Base-by-base conservation (phyloP, 1,140 invertebrate species). In the Euura lappo region DNA sequence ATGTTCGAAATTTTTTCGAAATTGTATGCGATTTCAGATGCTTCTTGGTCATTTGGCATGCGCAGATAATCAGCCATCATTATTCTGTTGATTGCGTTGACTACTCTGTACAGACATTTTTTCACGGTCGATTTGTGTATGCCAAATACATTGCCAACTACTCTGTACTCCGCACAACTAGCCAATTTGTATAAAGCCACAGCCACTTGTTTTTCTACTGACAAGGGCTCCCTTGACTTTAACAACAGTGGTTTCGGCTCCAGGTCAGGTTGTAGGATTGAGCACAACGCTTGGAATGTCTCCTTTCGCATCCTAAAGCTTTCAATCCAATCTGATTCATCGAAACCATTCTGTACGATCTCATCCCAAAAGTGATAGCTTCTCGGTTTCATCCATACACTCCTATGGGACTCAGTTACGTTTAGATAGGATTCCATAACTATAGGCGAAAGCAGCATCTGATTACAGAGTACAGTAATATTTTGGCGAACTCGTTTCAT, bases 101-200 rank as follows among this genome's bases (percentile, higher is more conserved):
- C 44, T 69, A 79, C 68, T 69, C 47, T 46, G 64, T 76, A 70
- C 2, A 78, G 2, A 60, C 45, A 73, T 47, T 76, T 71, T 13
- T 72, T 72, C 13, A 79, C 72, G 51, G 76, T 76, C 11, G 73
- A 67, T 43, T 75, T 79, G 69, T 78, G 77, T 45, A 78, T n/a
- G 42, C 78, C 75, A 46, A 79, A 79, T 45, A 74, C 44, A 72
- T 79, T 77, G 6, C 71, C 74, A 70, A 78, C 75, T 8, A 77
- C 74, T 72, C 76, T 73, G 65, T 76, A 76, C 68, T 79, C 76
- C 65, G 70, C 71, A 68, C 76, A 79, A 73, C 75, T 78, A 65
- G 73, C 73, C 60, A 79, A 13, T 42, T 76, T 66, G 74, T 77
- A 78, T 42, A 79, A 4, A 11, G 72, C 46, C 65, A 79, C 51